These are phyloP conservation scores for Shinisaurus crocodilurus DNA, from an alignment of 2,113 vertebrate species.

Conservation along the genomic window DNA sequence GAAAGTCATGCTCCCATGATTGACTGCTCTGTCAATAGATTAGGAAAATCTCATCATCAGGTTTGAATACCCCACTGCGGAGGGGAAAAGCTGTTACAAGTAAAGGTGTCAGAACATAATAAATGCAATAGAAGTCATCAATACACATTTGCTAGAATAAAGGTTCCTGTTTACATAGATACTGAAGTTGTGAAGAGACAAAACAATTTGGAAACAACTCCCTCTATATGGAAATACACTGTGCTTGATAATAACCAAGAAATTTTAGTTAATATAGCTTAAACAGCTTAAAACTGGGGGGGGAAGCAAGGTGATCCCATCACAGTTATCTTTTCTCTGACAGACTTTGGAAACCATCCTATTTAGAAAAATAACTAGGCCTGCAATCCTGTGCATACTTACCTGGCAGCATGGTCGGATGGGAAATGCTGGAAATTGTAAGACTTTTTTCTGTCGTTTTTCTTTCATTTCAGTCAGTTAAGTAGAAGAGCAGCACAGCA, in stretches of 20 bases:
- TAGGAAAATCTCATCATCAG: neutral
- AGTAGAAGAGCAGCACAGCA: neutral
- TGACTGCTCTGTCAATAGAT: neutral
- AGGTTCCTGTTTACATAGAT: neutral
- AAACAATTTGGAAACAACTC: neutral
- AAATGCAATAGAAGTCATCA: neutral
- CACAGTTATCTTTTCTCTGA: neutral
- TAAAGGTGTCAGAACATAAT: neutral
- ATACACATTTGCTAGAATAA: neutral
- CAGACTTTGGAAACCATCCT: neutral
- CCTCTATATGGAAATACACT: neutral
- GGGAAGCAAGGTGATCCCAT: neutral
- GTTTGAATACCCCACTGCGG: no score
- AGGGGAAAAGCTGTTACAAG: neutral
- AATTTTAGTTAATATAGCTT: neutral
- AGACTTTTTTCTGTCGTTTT: neutral
- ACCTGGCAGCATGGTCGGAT: no score
- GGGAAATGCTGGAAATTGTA: no score
- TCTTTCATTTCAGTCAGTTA: neutral
- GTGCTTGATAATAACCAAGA: neutral
- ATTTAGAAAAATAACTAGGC: neutral
- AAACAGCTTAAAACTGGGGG: neutral
- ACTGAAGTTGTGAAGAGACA: neutral
- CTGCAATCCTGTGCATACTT: no score
- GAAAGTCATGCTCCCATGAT: neutral